Base-by-base conservation (phyloP, 2,888 invertebrate species). In the Cephalotes varians region DNA sequence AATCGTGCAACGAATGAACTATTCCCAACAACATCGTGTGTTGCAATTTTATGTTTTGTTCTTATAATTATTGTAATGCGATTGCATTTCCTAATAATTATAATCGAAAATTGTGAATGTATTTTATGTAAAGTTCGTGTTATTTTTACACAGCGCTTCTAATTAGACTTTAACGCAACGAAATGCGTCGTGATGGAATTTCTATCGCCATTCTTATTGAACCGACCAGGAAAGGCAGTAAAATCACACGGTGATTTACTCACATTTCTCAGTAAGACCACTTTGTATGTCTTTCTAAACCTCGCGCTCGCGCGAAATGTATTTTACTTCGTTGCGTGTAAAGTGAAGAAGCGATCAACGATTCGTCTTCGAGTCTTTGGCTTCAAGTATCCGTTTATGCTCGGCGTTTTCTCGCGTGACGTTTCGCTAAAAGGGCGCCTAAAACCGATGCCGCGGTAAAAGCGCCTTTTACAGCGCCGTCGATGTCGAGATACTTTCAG, bases 401-500 rank as follows among this genome's bases (percentile, higher is more conserved):
- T 5, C 40, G 40, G 28, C 21, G 15, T 76, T 76, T 76, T 37
- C 49, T 51, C 28, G 25, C 37, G 15, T 9, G 37, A 67, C n/a
- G 34, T 28, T n/a, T 18, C 34, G 25, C 28, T 73, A 51, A 51
- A 76, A 54, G 40, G 40, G 15, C 40, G 28, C 25, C 49, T 62
- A 62, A 64, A 64, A 47, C 37, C 64, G 49, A 37, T 28, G 37
- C 28, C 40, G 51, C 67, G 34, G 51, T 67, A 67, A 76, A 67
- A 67, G 15, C 28, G 15, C 15, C 51, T 51, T 67, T 76, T 40
- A 76, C 67, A 67, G 37, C 76, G 40, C 28, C 65, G 67, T 34
- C 40, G 51, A 65, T 51, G 69, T 67, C 67, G 37, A 15, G 76
- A 49, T 67, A 67, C 76, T 76, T 67, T 67, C 51, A 67, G 40